A percentile compares a stretch with the other conserved stretches of the same genome.
Conservation (phyloP, 2,113 vertebrate genomes). For the Chloroceryle aenea region DNA sequence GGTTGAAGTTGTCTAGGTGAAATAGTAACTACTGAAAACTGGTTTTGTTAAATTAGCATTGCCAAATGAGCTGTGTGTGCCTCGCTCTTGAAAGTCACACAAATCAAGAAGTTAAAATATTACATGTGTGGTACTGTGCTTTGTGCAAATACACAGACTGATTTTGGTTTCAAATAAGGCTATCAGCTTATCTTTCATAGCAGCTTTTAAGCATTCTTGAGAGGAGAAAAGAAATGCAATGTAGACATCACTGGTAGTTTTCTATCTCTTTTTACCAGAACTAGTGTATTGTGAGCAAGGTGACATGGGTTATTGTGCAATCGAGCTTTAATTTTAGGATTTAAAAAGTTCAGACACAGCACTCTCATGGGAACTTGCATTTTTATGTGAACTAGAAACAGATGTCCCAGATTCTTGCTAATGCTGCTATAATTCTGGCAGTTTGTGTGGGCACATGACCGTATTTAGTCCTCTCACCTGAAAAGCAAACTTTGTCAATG, state of each 20-base stretch:
- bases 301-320: neutral
- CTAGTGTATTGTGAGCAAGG: constrained; percentile 7
- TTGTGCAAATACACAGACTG: neutral
- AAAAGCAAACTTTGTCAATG: neutral
- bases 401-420: neutral
- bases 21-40: neutral
- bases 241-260: neutral
- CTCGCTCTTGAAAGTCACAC: neutral
- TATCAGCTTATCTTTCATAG: neutral
- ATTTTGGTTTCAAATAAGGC: neutral
- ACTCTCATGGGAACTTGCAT: neutral
- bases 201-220: neutral
- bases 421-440: neutral
- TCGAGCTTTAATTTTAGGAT: constrained; percentile 1
- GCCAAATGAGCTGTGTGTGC: neutral
- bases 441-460: neutral
- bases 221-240: neutral
- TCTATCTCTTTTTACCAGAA: neutral
- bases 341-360: neutral
- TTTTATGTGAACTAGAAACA: constrained; percentile 55
- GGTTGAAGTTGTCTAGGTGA: neutral
- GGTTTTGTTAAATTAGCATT: neutral
- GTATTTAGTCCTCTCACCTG: neutral
- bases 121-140: neutral
- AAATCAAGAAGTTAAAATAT: neutral